Percentiles rank a stretch among this genome's conserved stretches.
Evolutionary conservation across 2,113 vertebrate genomes (phyloP).

Genomic region (Megaceryle torquata): DNA sequence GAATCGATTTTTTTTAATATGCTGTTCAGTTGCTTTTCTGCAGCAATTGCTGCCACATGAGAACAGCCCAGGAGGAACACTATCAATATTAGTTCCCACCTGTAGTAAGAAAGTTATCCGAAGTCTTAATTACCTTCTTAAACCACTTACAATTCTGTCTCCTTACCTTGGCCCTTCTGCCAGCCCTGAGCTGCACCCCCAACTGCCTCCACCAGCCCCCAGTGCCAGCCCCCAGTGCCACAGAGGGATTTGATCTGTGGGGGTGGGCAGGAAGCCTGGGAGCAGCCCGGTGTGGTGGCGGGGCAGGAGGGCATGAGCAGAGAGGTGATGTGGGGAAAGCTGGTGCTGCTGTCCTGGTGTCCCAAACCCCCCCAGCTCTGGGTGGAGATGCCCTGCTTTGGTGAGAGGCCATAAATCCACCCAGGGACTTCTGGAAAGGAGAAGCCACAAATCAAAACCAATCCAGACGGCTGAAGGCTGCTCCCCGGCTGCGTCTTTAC

Average conservation of each 20-base stretch:
- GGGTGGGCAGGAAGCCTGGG: not conserved
- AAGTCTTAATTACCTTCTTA: not conserved
- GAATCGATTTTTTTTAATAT: not conserved
- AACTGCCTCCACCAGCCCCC: not conserved
- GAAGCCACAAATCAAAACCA: not conserved
- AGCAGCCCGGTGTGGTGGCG: too few species aligned
- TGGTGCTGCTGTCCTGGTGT: rapidly evolving
- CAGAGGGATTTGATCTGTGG: not conserved
- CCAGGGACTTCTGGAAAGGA: not conserved
- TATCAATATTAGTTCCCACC: not conserved
- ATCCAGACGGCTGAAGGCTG: too few species aligned
- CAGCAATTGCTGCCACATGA: not conserved
- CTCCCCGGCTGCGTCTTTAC: rapidly evolving
- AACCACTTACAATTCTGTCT: not conserved
- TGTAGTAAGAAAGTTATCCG: not conserved
- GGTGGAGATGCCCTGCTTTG: not conserved
- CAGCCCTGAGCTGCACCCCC: not conserved
- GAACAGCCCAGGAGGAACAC: not conserved
- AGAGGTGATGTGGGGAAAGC: too few species aligned
- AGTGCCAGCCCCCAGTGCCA: not conserved
- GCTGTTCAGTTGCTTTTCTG: not conserved
- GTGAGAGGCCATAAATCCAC: not conserved
- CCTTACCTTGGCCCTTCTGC: not conserved
- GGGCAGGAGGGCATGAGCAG: not conserved
- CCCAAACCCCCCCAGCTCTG: rapidly evolving